Conservation (phyloP, 2,797 vertebrate genomes). For the Halcyon badia region DNA sequence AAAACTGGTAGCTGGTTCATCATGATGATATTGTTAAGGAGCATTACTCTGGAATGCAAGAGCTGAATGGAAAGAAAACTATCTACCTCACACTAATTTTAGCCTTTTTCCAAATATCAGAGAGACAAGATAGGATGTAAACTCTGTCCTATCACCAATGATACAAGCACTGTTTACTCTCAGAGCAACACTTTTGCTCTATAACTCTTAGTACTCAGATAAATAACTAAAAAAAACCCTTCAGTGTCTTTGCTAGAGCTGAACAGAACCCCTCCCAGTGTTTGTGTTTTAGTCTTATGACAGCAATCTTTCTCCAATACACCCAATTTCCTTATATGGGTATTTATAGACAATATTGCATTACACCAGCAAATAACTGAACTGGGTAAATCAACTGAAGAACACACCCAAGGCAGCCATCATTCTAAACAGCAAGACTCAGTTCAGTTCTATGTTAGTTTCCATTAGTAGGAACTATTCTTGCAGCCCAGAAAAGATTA, state of each 20-base stretch:
- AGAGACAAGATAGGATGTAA: background rate
- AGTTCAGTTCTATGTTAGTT: background rate
- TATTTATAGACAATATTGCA: background rate
- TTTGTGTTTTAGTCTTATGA: background rate
- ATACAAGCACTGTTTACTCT: background rate
- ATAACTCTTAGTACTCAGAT: background rate
- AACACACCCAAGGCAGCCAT: background rate
- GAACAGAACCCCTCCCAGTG: background rate
- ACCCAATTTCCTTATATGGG: background rate
- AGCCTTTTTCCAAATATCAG: background rate
- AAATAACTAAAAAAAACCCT: background rate
- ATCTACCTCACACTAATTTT: background rate
- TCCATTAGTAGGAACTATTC: background rate
- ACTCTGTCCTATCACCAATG: background rate
- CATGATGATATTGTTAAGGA: background rate
- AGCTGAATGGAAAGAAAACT: background rate
- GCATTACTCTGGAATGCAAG: background rate
- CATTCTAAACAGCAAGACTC: background rate
- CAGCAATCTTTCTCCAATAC: background rate
- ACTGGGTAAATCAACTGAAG: background rate
- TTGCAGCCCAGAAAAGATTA: background rate
- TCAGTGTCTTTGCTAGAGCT: background rate
- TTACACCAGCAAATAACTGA: background rate
- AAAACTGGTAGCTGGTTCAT: background rate
- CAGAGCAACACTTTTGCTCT: background rate